A percentile compares a stretch with the other conserved stretches of the same genome.
These are phyloP conservation scores for Dreissena rostriformis DNA, from an alignment of 1,140 invertebrate species.

Conservation along the genomic window DNA sequence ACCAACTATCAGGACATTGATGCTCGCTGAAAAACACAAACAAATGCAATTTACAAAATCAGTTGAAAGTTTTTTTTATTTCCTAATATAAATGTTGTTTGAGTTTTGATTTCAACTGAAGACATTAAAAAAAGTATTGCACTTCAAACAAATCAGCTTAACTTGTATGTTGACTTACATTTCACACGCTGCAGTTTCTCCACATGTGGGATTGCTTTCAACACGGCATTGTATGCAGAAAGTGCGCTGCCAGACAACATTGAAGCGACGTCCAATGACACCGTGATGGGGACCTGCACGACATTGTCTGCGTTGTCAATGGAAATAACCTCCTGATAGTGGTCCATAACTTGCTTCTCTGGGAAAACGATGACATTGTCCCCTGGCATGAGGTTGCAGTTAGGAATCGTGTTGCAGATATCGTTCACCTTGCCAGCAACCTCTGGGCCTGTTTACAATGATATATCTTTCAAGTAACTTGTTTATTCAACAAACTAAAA, in stretches of 20 bases:
- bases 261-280: slow-evolving; percentile 72
- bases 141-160: too few relatives aligned
- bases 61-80: not conserved
- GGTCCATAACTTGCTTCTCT: slow-evolving; percentile 63
- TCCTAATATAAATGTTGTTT: too few relatives aligned
- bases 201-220: slow-evolving; percentile 73
- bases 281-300: slow-evolving; percentile 70
- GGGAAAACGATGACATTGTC: slow-evolving; percentile 74
- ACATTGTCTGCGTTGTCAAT: slow-evolving; percentile 67
- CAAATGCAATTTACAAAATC: not conserved
- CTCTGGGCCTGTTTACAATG: slow-evolving; percentile 64
- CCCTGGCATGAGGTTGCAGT: slow-evolving; percentile 71
- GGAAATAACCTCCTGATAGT: slow-evolving; percentile 73
- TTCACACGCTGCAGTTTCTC: slow-evolving; percentile 76
- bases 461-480: slow-evolving; percentile 1
- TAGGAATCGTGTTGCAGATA: slow-evolving; percentile 71
- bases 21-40: slow-evolving; percentile 83
- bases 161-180: slow-evolving; percentile 66
- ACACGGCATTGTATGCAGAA: slow-evolving; percentile 73
- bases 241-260: slow-evolving; percentile 76
- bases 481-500: not conserved
- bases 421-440: slow-evolving; percentile 73
- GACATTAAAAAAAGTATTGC: too few relatives aligned
- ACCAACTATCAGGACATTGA: slow-evolving; percentile 94
- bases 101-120: too few relatives aligned